Evolutionary conservation across 1,140 invertebrate species (phyloP), one percentile per base, ranked within the genome.

Genomic region (Oryzaephilus surinamensis): DNA sequence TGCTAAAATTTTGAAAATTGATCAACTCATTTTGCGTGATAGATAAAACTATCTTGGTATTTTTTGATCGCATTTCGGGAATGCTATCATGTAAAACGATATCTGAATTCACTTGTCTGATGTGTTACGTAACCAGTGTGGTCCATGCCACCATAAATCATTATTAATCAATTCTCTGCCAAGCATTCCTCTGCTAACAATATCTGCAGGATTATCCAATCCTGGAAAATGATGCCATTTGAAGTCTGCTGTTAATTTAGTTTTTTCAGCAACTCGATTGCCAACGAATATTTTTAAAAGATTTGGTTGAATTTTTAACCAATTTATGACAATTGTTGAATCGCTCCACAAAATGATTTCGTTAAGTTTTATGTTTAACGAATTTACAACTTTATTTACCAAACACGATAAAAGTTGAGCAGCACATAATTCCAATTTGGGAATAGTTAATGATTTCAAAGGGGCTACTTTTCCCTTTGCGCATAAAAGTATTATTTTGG

Each of bases 121-220:
- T 20, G 30, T 14, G 1, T 41, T 17, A 24, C 26, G 32, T 12
- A 41, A 34, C n/a, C 20, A 23, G 6, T 37, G 17, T 12, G 53
- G 45, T 11, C 58, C 59, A 7, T 62, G 36, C 54, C 43, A 58
- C 56, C 51, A 63, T 3, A 58, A 37, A 0, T 31, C 19, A 32
- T 48, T 32, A 17, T 43, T 19, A 35, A 42, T 29, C 4, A 57
- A 21, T 26, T 56, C 41, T 11, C 37, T 11, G 6, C 48, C 42
- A 14, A 38, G 21, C 3, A 55, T 15, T 7, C 66, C 65, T 31
- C 66, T 45, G 2, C 64, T 65, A 4, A 58, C 39, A 4, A 52
- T 41, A 52, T 72, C 66, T 2, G 64, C 64, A 13, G 66, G 64
- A 50, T 71, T 70, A 4, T 60, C 32, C n/a, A 28, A 23, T 1